Percentiles rank a stretch among this genome's conserved stretches.
Conservation (phyloP, 2,888 invertebrate species). For the Cryptocephalus moraei region DNA sequence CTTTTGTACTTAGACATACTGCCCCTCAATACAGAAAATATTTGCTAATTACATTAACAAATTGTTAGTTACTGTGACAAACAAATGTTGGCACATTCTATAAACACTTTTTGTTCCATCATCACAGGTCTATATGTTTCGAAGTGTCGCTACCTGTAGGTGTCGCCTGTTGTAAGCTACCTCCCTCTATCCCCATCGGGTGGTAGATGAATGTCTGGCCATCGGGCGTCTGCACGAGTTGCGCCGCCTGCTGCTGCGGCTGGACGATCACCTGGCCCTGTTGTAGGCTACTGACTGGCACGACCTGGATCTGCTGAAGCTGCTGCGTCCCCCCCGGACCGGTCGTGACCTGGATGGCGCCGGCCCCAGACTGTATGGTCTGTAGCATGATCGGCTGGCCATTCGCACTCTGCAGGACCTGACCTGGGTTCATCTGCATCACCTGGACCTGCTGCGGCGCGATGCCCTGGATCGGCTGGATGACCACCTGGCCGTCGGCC, state of each 20-base stretch:
- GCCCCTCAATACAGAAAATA: too few species aligned
- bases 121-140: too few species aligned
- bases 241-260: constrained; percentile 54
- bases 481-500: constrained; percentile 56
- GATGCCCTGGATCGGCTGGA: constrained; percentile 41
- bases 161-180: constrained; percentile 45
- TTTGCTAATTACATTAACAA: too few species aligned
- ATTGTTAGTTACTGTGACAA: too few species aligned
- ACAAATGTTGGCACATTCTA: too few species aligned
- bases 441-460: constrained; percentile 54
- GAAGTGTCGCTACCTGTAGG: constrained; percentile 49
- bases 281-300: constrained; percentile 58
- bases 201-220: constrained; percentile 91
- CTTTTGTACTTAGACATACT: too few species aligned
- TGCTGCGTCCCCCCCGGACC: constrained; percentile 47
- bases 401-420: constrained; percentile 55
- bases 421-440: constrained; percentile 46
- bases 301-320: constrained; percentile 61
- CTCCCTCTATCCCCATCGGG: constrained; percentile 54
- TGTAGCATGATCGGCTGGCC: constrained; percentile 66
- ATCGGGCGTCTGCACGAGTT: constrained; percentile 82
- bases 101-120: too few species aligned
- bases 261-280: constrained; percentile 51
- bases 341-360: constrained; percentile 53
- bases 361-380: constrained; percentile 48